Conservation (phyloP, 2,797 vertebrate species). For the Protosalanx chinensis region DNA sequence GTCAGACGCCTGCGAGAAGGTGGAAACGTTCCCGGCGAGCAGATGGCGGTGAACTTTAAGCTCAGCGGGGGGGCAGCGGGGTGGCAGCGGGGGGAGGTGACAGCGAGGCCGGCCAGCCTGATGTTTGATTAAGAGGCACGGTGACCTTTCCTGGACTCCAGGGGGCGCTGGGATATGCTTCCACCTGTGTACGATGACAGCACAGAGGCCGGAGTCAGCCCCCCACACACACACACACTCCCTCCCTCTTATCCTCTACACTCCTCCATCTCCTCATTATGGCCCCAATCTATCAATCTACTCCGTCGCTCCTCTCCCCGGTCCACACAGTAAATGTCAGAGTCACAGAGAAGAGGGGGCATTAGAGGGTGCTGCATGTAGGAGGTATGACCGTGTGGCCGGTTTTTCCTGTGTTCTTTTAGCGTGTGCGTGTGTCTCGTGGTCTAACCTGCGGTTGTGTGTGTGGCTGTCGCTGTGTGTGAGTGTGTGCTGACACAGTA, state of each 20-base stretch:
- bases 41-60: conserved; percentile 73
- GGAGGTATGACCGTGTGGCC: conserved; percentile 18
- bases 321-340: conserved; percentile 33
- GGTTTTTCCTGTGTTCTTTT: not conserved
- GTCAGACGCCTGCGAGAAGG: not conserved
- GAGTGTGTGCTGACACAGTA: not conserved
- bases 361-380: conserved; percentile 26
- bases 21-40: conserved; percentile 47
- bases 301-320: conserved; percentile 16
- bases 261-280: conserved; percentile 53
- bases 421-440: conserved; percentile 7
- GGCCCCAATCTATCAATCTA: conserved; percentile 61
- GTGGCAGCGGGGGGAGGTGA: conserved; percentile 45
- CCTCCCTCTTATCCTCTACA: not conserved
- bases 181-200: conserved; percentile 56
- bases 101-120: conserved; percentile 57
- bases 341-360: not conserved
- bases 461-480: not conserved
- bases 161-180: conserved; percentile 58
- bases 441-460: too few species aligned
- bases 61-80: conserved; percentile 47
- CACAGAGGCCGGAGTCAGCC: not conserved
- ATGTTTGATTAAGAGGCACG: conserved; percentile 77
- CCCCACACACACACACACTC: too few species aligned
- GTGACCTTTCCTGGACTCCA: conserved; percentile 73